Base-by-base conservation (phyloP, 2,797 vertebrate species). In the Balearica regulorum region DNA sequence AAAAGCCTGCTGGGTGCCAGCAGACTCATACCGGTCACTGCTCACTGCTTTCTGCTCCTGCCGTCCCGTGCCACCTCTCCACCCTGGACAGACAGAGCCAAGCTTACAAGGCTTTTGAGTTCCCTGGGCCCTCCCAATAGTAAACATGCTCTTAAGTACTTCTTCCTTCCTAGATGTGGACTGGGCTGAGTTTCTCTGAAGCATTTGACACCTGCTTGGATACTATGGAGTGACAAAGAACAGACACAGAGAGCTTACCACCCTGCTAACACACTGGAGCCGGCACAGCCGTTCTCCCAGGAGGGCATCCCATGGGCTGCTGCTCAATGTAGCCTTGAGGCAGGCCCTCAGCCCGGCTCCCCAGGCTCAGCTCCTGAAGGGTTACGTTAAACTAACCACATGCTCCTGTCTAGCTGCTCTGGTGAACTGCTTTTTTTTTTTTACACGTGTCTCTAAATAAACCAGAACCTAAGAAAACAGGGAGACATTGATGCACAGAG, bases 1-100 rank as follows among this genome's bases (percentile, higher is more conserved):
- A 41, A 43, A 79, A 64, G 16, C 5, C 29, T 46, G 53, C 44
- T 26, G 41, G 41, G 57, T 1, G 2, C 51, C 85, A 83, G 60
- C 33, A 54, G 66, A 26, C 17, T 0, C 0, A 20, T 6, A 11
- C 1, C 11, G 31, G 75, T 61, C 14, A 6, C 13, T 37, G 37
- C 57, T 68, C 13, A 9, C 25, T 8, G 33, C 33, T 57, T 7
- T 7, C 7, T 58, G 43, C 54, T n/a, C 37, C 48, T 16, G 78
- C 51, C 65, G 29, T 72, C 69, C 54, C 2, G 1, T 24, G 37
- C 70, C 73, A 35, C 58, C 39, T 84, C 46, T 49, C 82, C 46
- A 46, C 7, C 14, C 31, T 15, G 4, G 4, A 76, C 58, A 68
- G 55, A 29, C 16, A 11, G 18, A 83, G 41, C 26, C 70, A 53